Evolutionary conservation across 2,888 invertebrate species (phyloP).

Genomic region (Mythimna lalbum): DNA sequence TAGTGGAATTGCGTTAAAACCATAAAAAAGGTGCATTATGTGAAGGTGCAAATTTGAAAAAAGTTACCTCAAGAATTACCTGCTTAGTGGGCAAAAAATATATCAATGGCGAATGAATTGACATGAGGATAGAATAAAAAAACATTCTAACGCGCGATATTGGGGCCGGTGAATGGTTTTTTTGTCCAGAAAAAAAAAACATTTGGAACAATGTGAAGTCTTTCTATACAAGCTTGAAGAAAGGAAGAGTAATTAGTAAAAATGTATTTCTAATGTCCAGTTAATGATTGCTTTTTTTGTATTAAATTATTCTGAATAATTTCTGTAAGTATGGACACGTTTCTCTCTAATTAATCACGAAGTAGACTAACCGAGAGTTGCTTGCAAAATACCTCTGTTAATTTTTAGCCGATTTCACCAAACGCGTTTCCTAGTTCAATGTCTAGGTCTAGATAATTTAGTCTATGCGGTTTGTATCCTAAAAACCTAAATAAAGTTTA

Average conservation of each 20-base stretch:
- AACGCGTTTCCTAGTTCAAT: background rate
- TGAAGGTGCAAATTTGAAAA: conserved; percentile 84
- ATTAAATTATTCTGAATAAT: conserved; percentile 39
- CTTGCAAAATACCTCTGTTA: background rate
- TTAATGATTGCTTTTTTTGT: conserved; percentile 32
- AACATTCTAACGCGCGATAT: conserved; percentile 81
- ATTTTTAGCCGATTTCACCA: background rate
- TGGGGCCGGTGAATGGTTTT: conserved; percentile 71
- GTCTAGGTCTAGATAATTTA: background rate
- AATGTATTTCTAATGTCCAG: conserved; percentile 12
- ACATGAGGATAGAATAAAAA: conserved; percentile 74
- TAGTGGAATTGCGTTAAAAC: conserved; percentile 82
- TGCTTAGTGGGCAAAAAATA: conserved; percentile 69
- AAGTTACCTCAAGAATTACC: conserved; percentile 71
- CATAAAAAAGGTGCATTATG: conserved; percentile 81
- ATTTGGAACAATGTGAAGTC: conserved; percentile 36
- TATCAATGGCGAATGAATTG: conserved; percentile 80
- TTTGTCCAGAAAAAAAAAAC: conserved; percentile 49
- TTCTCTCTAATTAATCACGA: conserved; percentile 41
- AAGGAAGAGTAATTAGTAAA: conserved; percentile 45
- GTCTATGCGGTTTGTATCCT: no score
- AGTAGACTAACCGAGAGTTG: conserved; percentile 8
- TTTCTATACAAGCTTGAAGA: conserved; percentile 31
- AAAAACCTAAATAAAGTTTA: no score
- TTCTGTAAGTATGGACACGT: background rate